Base-by-base conservation (phyloP, 1,140 invertebrate genomes). In the Ridgeia piscesae region DNA sequence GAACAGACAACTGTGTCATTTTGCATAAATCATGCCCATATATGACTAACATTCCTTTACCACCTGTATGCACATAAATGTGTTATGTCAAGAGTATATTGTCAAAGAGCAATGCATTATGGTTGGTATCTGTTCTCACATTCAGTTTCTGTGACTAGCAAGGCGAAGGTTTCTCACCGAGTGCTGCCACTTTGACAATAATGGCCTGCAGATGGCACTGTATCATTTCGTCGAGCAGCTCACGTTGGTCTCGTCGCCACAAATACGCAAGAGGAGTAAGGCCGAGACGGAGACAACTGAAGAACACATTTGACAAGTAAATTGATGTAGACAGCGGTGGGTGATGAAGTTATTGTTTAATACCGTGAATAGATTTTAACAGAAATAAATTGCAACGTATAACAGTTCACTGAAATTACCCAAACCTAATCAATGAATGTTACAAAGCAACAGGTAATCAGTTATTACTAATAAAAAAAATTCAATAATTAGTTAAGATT, bases 161-260 rank as follows among this genome's bases (percentile, higher is more conserved):
- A 21, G 33, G 17, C 31, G n/a, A 34, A 34, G n/a, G 17, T 90
- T 50, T 90, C 93, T 93, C 93, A 93, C 98, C 98, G 93, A 99
- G 96, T 35, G 98, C 97, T 92, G 99, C 99, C 35, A 99, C 98
- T 97, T 99, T 99, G 92, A 99, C 99, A 42, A 99, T 96, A 94
- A 99, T 98, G 89, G 99, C 99, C 95, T 99, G 97, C 93, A 99
- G 97, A 94, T 97, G 97, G 96, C 97, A 98, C 94, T 97, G 97
- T 95, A 99, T 98, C 99, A 99, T 99, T 97, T 99, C 99, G 96
- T 98, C 97, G n/a, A 99, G 96, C 89, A 99, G 96, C 96, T 99
- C 98, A 94, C 97, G 97, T 96, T 99, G 99, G 96, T 99, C 98
- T 95, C 98, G 96, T 95, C 98, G 92, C 96, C 96, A 96, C 92